phyloP scores from a whole-genome alignment of 1,140 invertebrate species.

The Dermatophagoides farinae region DNA sequence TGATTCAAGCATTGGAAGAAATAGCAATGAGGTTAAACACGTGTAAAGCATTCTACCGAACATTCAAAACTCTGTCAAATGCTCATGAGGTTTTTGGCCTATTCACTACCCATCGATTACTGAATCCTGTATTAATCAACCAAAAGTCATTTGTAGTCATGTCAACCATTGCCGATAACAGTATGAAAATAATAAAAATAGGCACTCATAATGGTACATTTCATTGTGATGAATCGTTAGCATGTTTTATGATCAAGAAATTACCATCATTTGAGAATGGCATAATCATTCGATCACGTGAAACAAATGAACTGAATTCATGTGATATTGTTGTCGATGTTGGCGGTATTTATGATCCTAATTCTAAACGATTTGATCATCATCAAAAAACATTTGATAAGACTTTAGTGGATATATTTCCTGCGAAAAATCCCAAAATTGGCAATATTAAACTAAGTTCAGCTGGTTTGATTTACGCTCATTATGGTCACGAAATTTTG shows the following conservation, averaged over 20 bases:
- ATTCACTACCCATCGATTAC: too few relatives aligned
- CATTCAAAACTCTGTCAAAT: too few relatives aligned
- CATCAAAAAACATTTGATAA: slow-evolving; percentile 54
- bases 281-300: slow-evolving; percentile 47
- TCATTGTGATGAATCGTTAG: slow-evolving; percentile 89
- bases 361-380: slow-evolving; percentile 62
- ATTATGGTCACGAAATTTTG: slow-evolving; percentile 68
- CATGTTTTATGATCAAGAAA: slow-evolving; percentile 67
- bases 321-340: slow-evolving; percentile 95
- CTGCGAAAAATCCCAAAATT: slow-evolving; percentile 29
- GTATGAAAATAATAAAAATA: slow-evolving; percentile 22
- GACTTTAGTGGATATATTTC: slow-evolving; percentile 36
- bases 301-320: slow-evolving; percentile 41
- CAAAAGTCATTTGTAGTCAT: too few relatives aligned
- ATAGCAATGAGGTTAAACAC: too few relatives aligned
- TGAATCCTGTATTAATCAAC: too few relatives aligned
- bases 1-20: too few relatives aligned
- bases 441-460: slow-evolving; percentile 57
- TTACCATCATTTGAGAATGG: slow-evolving; percentile 61
- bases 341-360: slow-evolving; percentile 56
- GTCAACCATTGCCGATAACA: too few relatives aligned
- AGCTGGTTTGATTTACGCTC: slow-evolving; percentile 77
- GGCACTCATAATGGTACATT: slow-evolving; percentile 47
- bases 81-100: too few relatives aligned
- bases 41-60: too few relatives aligned